Evolutionary conservation across 2,113 vertebrate genomes (phyloP).

Genomic region (Centropus bengalensis): DNA sequence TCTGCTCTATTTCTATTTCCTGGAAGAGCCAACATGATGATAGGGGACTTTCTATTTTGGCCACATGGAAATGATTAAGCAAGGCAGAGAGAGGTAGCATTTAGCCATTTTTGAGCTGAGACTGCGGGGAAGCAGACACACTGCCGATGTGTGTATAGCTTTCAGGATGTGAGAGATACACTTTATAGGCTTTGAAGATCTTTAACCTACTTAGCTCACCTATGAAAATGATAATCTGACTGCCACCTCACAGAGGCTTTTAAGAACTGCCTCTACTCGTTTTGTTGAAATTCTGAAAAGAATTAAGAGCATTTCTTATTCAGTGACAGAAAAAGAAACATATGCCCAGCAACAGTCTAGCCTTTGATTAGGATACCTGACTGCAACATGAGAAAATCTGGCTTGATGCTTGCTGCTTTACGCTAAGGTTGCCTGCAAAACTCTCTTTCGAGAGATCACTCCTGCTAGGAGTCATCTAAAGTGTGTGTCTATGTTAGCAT

Average conservation of each 20-base stretch:
- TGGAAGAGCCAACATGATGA: background rate
- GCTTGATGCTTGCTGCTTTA: background rate
- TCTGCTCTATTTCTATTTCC: background rate
- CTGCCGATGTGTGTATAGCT: background rate
- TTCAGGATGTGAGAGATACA: slow-evolving; percentile 9
- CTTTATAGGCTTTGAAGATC: slow-evolving; percentile 28
- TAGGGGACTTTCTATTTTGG: background rate
- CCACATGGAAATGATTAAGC: background rate
- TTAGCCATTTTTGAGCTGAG: background rate
- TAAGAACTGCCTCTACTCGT: background rate
- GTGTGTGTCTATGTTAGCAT: background rate
- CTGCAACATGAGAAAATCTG: too few relatives aligned
- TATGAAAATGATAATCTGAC: slow-evolving; percentile 15
- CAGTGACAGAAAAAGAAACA: background rate
- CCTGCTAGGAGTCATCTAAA: background rate
- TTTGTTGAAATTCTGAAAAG: background rate
- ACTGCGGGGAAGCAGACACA: background rate
- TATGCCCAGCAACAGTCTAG: background rate
- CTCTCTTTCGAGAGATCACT: background rate
- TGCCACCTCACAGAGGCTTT: background rate
- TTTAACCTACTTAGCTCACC: slow-evolving; percentile 52
- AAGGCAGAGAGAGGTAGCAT: background rate
- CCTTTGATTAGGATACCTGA: background rate
- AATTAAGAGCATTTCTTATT: background rate
- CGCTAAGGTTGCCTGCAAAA: background rate